Percentiles rank a stretch among this genome's conserved stretches.
These are phyloP conservation scores for Oreochromis tanganicae DNA, from an alignment of 2,113 vertebrate species.

Conservation along the genomic window DNA sequence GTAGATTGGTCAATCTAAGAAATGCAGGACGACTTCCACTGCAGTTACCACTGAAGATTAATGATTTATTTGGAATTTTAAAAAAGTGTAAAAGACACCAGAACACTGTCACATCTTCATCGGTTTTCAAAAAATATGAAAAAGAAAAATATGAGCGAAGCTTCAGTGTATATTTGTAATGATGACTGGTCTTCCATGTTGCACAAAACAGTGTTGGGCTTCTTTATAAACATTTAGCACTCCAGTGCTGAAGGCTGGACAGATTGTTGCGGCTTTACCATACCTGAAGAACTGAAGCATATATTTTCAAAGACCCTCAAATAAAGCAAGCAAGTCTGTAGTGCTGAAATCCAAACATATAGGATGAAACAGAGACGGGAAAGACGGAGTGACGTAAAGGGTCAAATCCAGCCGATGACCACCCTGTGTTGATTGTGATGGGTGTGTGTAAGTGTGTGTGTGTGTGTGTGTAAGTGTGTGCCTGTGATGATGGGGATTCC, in stretches of 20 bases:
- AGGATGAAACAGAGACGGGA: neutral
- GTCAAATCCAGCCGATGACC: conserved; percentile 16
- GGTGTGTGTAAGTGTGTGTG: neutral
- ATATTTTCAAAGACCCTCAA: neutral
- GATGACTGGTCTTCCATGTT: neutral
- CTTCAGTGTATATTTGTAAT: neutral
- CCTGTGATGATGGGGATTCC: conserved; percentile 57
- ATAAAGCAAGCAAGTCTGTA: neutral
- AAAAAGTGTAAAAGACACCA: neutral
- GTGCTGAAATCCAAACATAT: neutral
- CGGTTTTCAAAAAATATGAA: neutral
- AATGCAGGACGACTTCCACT: neutral
- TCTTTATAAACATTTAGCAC: neutral
- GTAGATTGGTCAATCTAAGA: fast-evolving
- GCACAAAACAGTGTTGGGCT: neutral
- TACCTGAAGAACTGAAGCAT: neutral
- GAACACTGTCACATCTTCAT: neutral
- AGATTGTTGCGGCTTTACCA: neutral
- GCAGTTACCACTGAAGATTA: fast-evolving
- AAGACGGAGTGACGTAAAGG: neutral
- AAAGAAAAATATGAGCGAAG: fast-evolving
- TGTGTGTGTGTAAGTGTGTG: conserved; percentile 3
- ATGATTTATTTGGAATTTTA: neutral
- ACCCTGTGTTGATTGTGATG: conserved; percentile 3
- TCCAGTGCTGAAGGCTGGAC: neutral